Base-by-base conservation (phyloP, 2,888 invertebrate genomes). In the Deroplatys truncata region DNA sequence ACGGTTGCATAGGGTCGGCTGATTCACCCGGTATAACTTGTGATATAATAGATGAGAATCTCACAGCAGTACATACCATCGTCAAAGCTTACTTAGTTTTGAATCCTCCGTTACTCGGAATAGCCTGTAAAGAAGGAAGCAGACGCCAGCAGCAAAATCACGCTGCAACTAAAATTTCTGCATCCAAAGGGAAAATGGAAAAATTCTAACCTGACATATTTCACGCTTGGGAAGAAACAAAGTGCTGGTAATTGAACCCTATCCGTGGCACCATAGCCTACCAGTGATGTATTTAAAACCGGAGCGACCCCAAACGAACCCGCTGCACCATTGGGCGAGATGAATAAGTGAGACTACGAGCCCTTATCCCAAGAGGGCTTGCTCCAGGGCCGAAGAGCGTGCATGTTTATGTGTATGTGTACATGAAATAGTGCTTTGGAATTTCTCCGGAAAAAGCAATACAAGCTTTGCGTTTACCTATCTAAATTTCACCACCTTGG, bases 221-320 rank as follows among this genome's bases (percentile, higher is more conserved):
- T 72, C 56, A 72, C 56, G 56, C 56, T 72, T 72, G 56, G 56
- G 56, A 72, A 72, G 56, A 72, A 72, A 25, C 56, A 72, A 72
- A 72, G 56, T 72, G 56, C 56, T 72, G 16, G 56, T 72, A 72
- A 72, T 72, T 72, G 56, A 72, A 72, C 56, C 56, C 56, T 72
- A 72, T 72, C 56, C 56, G 56, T 72, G 56, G 56, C 56, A 72
- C 56, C 56, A 72, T 25, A 83, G 83, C 35, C 82, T 31, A 43
- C 84, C 35, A 35, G 87, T 87, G 87, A 87, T 87, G 87, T 87
- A 87, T 87, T 87, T 87, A 35, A 87, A 82, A 87, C 87, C 87
- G 83, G n/a, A 87, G 82, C 87, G 35, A 87, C 87, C 87, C 87
- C 87, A 87, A 83, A 87, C 56, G 20, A 72, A 72, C 56, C 56